Conservation (phyloP, 1,140 invertebrate genomes). For the Apocrypta bakeri region DNA sequence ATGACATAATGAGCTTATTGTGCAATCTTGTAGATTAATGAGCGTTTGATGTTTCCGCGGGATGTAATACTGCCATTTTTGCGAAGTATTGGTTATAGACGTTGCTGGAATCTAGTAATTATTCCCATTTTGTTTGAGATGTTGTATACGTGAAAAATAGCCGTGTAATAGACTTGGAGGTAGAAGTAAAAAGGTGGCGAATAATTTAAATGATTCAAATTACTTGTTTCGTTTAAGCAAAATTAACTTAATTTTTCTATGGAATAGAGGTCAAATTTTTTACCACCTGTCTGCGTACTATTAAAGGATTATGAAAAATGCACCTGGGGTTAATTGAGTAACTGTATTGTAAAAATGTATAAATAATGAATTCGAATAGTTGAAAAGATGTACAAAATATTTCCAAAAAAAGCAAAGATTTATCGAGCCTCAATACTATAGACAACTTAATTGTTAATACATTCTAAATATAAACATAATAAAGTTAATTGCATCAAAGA, state of each 20-base stretch:
- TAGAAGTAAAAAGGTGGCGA: not conserved
- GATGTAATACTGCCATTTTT: not conserved
- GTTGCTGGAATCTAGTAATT: not conserved
- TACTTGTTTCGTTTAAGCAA: not conserved
- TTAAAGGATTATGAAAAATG: no score
- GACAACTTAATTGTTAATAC: no score
- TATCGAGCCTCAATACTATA: no score
- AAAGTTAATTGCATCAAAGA: constrained; percentile 3
- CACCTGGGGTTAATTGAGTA: no score
- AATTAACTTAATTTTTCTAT: not conserved
- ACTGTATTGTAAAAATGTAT: no score
- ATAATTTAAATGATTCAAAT: not conserved
- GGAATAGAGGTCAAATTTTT: not conserved
- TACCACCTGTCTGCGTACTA: no score
- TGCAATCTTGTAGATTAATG: not conserved
- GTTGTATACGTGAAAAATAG: not conserved
- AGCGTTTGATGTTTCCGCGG: no score
- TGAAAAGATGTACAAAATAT: no score
- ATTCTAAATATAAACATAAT: no score
- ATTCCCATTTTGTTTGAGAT: not conserved
- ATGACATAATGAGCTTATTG: not conserved
- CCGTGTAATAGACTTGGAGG: not conserved
- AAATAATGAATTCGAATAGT: no score
- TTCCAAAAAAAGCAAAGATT: no score
- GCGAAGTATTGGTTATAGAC: not conserved